These are phyloP conservation scores for Perca schrenkii DNA, from an alignment of 2,113 vertebrate genomes.

Conservation along the genomic window DNA sequence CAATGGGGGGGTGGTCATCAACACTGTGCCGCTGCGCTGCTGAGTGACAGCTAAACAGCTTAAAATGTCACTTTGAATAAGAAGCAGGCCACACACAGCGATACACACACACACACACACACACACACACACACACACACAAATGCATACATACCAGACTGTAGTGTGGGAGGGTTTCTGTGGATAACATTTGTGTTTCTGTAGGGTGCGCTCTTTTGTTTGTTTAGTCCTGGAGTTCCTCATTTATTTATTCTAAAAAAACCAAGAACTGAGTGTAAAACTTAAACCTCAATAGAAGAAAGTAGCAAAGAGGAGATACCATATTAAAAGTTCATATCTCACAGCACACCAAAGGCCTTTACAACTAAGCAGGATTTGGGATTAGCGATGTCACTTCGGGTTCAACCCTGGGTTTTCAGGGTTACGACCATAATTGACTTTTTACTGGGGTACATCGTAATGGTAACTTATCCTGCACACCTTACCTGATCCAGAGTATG, in stretches of 20 bases:
- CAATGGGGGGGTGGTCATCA: conserved; percentile 68
- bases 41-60: conserved; percentile 80
- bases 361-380: background rate
- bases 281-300: background rate
- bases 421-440: background rate
- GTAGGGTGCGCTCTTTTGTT: background rate
- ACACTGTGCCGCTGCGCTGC: conserved; percentile 63
- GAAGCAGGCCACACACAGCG: conserved; percentile 67
- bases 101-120: conserved; percentile 36
- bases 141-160: background rate
- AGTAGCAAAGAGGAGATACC: background rate
- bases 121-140: conserved; percentile 22
- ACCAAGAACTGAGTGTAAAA: background rate
- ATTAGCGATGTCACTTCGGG: background rate
- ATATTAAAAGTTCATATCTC: background rate
- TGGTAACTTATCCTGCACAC: background rate
- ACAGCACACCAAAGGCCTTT: background rate
- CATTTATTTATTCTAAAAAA: background rate
- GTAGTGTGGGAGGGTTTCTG: background rate
- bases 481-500: background rate
- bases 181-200: background rate
- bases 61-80: conserved; percentile 81
- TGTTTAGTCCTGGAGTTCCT: background rate
- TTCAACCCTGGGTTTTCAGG: background rate
- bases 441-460: background rate